phyloP scores from a whole-genome alignment of 2,888 invertebrate species.

The Neoaliturus tenellus region DNA sequence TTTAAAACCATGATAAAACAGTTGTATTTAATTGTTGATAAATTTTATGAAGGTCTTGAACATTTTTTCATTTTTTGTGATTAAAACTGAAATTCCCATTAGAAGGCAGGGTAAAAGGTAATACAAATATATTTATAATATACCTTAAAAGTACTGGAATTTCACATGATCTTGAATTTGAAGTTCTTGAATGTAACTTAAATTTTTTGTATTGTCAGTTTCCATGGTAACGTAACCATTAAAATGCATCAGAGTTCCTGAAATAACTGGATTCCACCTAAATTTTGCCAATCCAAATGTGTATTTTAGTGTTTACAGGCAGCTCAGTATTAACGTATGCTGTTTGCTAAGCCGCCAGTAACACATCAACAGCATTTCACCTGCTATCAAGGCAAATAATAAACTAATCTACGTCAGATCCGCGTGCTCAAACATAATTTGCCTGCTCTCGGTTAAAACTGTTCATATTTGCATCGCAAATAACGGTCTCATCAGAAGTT shows the following conservation, averaged over 20 bases:
- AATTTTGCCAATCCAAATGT: no score
- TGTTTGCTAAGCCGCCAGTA: no score
- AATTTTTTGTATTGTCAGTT: neutral
- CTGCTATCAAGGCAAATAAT: neutral
- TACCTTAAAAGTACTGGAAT: conserved; percentile 9
- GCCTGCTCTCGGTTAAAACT: neutral
- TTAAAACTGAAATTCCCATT: no score
- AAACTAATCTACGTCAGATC: neutral
- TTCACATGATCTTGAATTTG: neutral
- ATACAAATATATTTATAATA: neutral
- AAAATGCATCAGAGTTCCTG: no score
- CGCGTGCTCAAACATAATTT: neutral
- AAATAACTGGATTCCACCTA: no score
- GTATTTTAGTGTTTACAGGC: no score
- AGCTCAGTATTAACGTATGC: no score
- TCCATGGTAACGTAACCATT: conserved; percentile 12
- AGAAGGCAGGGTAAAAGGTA: neutral
- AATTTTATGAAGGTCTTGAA: no score
- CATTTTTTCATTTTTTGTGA: no score
- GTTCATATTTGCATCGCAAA: conserved; percentile 19
- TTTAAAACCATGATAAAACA: no score
- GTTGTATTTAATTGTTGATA: no score
- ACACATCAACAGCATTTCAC: no score
- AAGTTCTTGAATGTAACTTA: neutral
- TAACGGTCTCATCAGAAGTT: neutral